Conservation (phyloP, 1,140 invertebrate species). For the Drosophila funebris region DNA sequence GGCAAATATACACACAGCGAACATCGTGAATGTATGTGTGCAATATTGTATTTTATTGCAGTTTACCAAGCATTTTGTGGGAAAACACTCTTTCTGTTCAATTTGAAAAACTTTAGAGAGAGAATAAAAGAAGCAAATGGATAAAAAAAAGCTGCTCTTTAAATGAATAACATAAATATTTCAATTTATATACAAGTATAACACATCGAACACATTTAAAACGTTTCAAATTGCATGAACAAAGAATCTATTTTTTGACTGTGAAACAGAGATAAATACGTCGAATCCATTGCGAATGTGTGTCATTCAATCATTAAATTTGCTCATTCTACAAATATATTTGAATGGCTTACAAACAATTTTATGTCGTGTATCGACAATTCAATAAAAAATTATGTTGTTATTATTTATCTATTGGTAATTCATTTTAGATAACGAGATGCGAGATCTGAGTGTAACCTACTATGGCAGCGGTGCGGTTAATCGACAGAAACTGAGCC, state of each 20-base stretch:
- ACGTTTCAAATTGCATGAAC: slow-evolving; percentile 41
- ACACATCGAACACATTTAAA: slow-evolving; percentile 20
- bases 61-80: slow-evolving; percentile 68
- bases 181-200: slow-evolving; percentile 8
- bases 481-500: slow-evolving; percentile 65
- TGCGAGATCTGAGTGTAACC: slow-evolving; percentile 82
- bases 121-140: neutral
- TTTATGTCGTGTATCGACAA: neutral
- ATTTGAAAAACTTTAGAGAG: slow-evolving; percentile 28
- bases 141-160: slow-evolving; percentile 16
- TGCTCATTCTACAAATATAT: slow-evolving; percentile 7
- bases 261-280: neutral
- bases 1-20: slow-evolving; percentile 14
- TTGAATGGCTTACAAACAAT: slow-evolving; percentile 17
- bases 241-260: slow-evolving; percentile 13
- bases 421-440: slow-evolving; percentile 77
- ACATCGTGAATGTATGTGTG: slow-evolving; percentile 6
- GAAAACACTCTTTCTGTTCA: slow-evolving; percentile 27
- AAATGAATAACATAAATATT: slow-evolving; percentile 39
- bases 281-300: neutral
- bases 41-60: slow-evolving; percentile 35
- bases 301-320: neutral
- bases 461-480: slow-evolving; percentile 78
- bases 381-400: slow-evolving; percentile 27
- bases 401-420: slow-evolving; percentile 2